A percentile compares a stretch with the other conserved stretches of the same genome.
Evolutionary conservation across 2,888 invertebrate species (phyloP).

Genomic region (Hirtodrosophila duncani): DNA sequence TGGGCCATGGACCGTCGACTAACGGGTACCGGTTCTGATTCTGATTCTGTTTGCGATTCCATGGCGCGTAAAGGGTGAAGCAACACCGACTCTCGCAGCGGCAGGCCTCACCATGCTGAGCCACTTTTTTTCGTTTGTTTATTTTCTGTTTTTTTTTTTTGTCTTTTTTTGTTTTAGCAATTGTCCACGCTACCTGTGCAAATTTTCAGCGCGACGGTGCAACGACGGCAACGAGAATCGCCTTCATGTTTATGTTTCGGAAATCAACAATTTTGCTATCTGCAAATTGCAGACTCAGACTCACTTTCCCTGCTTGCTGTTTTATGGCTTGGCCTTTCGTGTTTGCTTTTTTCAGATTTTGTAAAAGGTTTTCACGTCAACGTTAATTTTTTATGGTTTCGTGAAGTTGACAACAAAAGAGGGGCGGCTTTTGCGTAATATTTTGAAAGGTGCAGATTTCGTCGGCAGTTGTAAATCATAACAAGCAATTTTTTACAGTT

Average conservation of each 20-base stretch:
- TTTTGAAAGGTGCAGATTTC: slow-evolving; percentile 73
- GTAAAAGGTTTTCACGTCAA: slow-evolving; percentile 49
- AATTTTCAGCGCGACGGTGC: slow-evolving; percentile 66
- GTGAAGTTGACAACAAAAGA: slow-evolving; percentile 42
- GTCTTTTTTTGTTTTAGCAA: slow-evolving; percentile 50
- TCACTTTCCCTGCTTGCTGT: slow-evolving; percentile 58
- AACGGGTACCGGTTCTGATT: slow-evolving; percentile 37
- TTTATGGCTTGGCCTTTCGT: slow-evolving; percentile 54
- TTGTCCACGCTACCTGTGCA: slow-evolving; percentile 74
- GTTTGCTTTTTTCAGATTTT: slow-evolving; percentile 29
- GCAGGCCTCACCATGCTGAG: slow-evolving; percentile 49
- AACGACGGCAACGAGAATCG: slow-evolving; percentile 24
- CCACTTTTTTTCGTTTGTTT: slow-evolving; percentile 27
- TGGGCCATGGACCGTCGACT: slow-evolving; percentile 42
- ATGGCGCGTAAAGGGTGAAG: slow-evolving; percentile 63
- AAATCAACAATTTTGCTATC: slow-evolving; percentile 70
- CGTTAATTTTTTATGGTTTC: slow-evolving; percentile 67
- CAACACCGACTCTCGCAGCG: slow-evolving; percentile 29
- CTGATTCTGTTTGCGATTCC: slow-evolving; percentile 40
- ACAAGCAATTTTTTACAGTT: background rate
- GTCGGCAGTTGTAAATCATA: slow-evolving; percentile 56
- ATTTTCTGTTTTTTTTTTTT: slow-evolving; percentile 7
- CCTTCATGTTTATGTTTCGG: slow-evolving; percentile 67
- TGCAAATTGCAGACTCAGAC: slow-evolving; percentile 61
- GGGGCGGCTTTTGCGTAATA: slow-evolving; percentile 56